Evolutionary conservation across 2,113 vertebrate species (phyloP).

Genomic region (Sminthopsis crassicaudata): DNA sequence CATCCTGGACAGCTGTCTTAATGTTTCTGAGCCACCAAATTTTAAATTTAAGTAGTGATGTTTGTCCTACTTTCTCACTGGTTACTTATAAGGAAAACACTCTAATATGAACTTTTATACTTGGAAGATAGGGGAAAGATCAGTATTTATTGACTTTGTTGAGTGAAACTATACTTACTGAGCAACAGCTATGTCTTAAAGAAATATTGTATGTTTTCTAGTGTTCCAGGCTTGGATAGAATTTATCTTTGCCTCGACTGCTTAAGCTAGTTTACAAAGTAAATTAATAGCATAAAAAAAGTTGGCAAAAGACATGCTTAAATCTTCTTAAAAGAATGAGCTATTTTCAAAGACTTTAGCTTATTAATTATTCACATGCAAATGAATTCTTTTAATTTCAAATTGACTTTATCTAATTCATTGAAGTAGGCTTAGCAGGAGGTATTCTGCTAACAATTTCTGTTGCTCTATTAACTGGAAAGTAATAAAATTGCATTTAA

Average conservation of each 20-base stretch:
- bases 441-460: slow-evolving; percentile 56
- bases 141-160: background rate
- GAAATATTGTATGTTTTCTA: slow-evolving; percentile 2
- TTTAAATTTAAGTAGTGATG: background rate
- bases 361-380: slow-evolving; percentile 65
- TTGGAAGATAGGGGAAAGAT: background rate
- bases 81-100: background rate
- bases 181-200: background rate
- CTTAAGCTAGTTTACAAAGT: slow-evolving; percentile 55
- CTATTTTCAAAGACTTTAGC: slow-evolving; percentile 65
- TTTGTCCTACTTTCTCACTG: background rate
- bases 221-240: background rate
- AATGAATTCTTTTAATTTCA: slow-evolving; percentile 71
- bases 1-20: background rate
- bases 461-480: slow-evolving; percentile 9
- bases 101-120: background rate
- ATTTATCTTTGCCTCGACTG: slow-evolving; percentile 36
- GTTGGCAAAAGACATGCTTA: slow-evolving; percentile 54
- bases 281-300: slow-evolving; percentile 68
- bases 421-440: slow-evolving; percentile 62
- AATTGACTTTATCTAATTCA: slow-evolving; percentile 72
- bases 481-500: background rate
- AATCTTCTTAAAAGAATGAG: slow-evolving; percentile 66
- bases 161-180: background rate
- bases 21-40: background rate